Conservation (phyloP, 2,888 invertebrate genomes). For the Globia sparganii region DNA sequence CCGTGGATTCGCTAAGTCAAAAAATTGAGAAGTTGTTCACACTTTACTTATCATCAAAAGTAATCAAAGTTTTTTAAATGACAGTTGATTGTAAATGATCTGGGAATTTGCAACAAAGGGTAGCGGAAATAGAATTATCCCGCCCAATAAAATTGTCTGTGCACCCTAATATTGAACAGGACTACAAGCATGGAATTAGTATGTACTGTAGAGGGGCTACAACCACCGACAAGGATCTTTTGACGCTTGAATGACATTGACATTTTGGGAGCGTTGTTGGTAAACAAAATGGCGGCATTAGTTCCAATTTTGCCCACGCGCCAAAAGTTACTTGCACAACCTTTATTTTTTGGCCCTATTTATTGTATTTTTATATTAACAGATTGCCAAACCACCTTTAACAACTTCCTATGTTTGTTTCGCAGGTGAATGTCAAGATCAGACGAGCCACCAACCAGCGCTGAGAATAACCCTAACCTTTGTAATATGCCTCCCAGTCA, state of each 20-base stretch:
- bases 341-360: not conserved
- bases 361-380: not conserved
- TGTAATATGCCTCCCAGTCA: conserved; percentile 71
- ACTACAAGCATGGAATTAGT: not conserved
- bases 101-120: not conserved
- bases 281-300: not conserved
- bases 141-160: not conserved
- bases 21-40: not conserved
- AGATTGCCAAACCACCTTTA: not conserved
- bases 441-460: conserved; percentile 79
- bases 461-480: conserved; percentile 75
- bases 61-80: not conserved
- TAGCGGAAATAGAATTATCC: not conserved
- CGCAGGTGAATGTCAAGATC: conserved; percentile 92
- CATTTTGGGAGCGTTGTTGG: not conserved
- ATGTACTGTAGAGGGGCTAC: not conserved
- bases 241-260: not conserved
- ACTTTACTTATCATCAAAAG: not conserved
- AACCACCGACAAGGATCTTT: not conserved
- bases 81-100: not conserved
- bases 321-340: no score
- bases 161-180: not conserved
- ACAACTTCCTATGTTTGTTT: conserved; percentile 61
- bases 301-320: not conserved
- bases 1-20: not conserved